Conservation (phyloP, 2,113 vertebrate species). For the Pogona vitticeps region DNA sequence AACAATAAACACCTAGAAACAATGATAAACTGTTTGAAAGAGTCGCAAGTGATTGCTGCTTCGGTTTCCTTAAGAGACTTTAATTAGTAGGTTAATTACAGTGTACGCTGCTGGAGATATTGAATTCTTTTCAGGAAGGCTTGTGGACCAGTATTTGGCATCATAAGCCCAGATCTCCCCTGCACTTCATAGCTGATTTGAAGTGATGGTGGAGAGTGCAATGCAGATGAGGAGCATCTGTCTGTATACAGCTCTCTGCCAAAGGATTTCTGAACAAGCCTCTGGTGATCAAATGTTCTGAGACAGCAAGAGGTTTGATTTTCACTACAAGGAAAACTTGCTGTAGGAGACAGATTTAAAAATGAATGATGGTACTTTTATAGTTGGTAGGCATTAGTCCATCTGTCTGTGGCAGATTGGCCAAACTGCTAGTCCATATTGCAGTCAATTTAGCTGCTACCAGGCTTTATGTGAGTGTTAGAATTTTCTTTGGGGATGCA, state of each 20-base stretch:
- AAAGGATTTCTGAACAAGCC: slow-evolving; percentile 8
- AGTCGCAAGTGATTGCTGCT: slow-evolving; percentile 56
- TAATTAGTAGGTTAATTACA: slow-evolving; percentile 55
- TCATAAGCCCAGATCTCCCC: background rate
- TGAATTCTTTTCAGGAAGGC: background rate
- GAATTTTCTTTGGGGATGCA: background rate
- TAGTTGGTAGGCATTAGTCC: background rate
- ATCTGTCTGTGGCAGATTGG: background rate
- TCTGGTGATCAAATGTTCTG: background rate
- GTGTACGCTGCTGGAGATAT: slow-evolving; percentile 14
- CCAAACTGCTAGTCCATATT: background rate
- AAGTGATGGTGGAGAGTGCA: background rate
- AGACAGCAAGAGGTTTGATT: background rate
- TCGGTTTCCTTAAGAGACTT: slow-evolving; percentile 53
- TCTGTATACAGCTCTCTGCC: background rate
- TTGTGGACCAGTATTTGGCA: background rate
- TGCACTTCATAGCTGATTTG: background rate
- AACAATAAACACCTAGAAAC: slow-evolving; percentile 50
- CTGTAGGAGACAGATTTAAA: background rate
- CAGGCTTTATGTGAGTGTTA: background rate
- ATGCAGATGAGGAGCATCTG: slow-evolving; percentile 9
- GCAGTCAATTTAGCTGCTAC: background rate
- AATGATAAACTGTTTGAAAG: slow-evolving; percentile 48
- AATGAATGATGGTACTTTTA: background rate
- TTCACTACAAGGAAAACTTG: background rate